These are phyloP conservation scores for Turnix velox DNA, from an alignment of 2,113 vertebrate genomes.

Conservation along the genomic window DNA sequence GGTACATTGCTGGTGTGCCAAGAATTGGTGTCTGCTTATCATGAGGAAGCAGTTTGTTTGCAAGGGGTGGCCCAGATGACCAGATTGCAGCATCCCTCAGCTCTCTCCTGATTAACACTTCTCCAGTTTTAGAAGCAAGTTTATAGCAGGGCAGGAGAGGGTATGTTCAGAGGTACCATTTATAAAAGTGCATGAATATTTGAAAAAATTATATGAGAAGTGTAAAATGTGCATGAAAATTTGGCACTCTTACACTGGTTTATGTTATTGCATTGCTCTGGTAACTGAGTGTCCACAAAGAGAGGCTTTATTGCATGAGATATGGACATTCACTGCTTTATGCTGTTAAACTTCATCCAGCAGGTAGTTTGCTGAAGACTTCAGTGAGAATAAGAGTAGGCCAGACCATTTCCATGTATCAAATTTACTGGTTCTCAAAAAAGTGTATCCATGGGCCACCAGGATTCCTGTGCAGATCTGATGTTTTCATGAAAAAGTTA, in stretches of 20 bases:
- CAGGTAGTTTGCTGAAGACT: neutral
- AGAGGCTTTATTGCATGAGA: neutral
- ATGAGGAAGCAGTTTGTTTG: constrained; percentile 3
- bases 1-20: neutral
- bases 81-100: neutral
- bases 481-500: neutral
- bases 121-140: neutral
- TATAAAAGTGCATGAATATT: neutral
- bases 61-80: neutral
- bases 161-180: neutral
- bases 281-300: neutral
- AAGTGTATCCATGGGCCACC: rapidly evolving
- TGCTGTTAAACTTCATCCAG: neutral
- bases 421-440: neutral
- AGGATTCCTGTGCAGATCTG: neutral
- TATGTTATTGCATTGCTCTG: neutral
- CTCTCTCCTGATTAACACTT: neutral
- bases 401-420: neutral
- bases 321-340: neutral
- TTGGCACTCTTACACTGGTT: neutral
- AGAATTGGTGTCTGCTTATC: neutral
- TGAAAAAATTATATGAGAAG: no score
- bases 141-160: neutral
- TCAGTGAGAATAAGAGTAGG: neutral
- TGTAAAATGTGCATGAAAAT: no score